Evolutionary conservation across 1,140 invertebrate genomes (phyloP).

Genomic region (Trichomalopsis sarcophagae): DNA sequence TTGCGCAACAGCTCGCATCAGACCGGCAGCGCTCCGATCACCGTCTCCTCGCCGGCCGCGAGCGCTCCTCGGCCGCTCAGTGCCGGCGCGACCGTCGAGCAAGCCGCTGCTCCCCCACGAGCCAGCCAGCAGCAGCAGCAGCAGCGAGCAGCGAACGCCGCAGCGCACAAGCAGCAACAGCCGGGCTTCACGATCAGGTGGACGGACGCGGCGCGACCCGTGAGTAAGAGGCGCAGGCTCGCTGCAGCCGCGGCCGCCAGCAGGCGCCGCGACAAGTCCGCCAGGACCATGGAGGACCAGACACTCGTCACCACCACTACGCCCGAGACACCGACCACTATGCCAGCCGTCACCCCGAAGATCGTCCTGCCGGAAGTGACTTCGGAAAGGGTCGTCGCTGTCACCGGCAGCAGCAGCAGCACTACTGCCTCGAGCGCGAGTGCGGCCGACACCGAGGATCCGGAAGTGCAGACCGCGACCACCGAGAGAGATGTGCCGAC

Average conservation of each 20-base stretch:
- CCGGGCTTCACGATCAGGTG: constrained; percentile 56
- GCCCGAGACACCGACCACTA: constrained; percentile 42
- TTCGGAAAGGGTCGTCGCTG: background rate
- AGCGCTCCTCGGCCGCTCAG: constrained; percentile 61
- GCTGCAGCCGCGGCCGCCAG: constrained; percentile 17
- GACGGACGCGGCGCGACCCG: constrained; percentile 49
- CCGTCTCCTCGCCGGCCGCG: constrained; percentile 61
- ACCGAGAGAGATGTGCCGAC: background rate
- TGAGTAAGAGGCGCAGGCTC: constrained; percentile 46
- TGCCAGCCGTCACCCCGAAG: constrained; percentile 63
- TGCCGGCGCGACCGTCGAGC: constrained; percentile 70
- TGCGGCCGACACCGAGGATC: constrained; percentile 20
- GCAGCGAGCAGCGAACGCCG: constrained; percentile 45
- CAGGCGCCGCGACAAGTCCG: constrained; percentile 50
- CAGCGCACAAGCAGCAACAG: constrained; percentile 55
- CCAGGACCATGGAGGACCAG: constrained; percentile 48
- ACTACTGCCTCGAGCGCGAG: background rate
- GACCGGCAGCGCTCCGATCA: constrained; percentile 58
- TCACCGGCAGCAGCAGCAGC: background rate
- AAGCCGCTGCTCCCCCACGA: constrained; percentile 61
- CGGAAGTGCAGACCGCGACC: constrained; percentile 18
- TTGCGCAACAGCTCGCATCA: constrained; percentile 51
- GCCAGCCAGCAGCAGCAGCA: constrained; percentile 50
- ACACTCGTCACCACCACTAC: constrained; percentile 21
- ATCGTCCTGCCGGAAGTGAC: constrained; percentile 53